Evolutionary conservation across 2,888 invertebrate genomes (phyloP), one percentile per base, ranked within the genome.

Genomic region (Acleris sparsana): DNA sequence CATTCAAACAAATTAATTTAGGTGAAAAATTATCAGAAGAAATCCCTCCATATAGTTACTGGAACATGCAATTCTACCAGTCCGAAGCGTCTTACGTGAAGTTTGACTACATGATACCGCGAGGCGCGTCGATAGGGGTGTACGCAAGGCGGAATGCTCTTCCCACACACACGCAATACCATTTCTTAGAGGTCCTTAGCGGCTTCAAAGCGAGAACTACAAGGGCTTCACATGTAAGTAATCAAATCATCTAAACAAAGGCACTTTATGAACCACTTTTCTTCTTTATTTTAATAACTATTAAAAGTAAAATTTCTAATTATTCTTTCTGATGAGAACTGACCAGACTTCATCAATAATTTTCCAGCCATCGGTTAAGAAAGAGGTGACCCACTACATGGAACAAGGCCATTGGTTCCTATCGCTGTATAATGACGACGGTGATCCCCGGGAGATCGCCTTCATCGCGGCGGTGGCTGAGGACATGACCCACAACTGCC

Each of bases 1-100:
- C 97, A 62, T 98, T 98, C 89, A 96, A 96, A 78, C 97, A 97
- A 93, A 97, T 98, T 80, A 94, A 96, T 74, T 93, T 98, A 82
- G 97, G 98, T 73, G 96, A 97, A 89, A 95, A 96, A 84, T 93
- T 97, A 79, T 96, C 96, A 79, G 96, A 97, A 90, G 96, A 97
- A 92, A 97, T 99, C 83, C 96, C 96, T 80, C 96, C 98, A 71
- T 98, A 98, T 92, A 97, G 98, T 84, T 98, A 98, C 89, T 98
- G 98, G 98, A 98, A 98, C 89, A 97, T 98, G 95, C 98, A 98
- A 90, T 98, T 99, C 90, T 97, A 97, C 91, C 98, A 98, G 89
- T 97, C 97, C 69, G 97, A 98, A 89, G 96, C 98, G 62, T 96
- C 97, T 55, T 98, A 98, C 89, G 97, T 99, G 61, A 97, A 97